Conservation (phyloP, 2,888 invertebrate genomes). For the Mactromeris polynyma region DNA sequence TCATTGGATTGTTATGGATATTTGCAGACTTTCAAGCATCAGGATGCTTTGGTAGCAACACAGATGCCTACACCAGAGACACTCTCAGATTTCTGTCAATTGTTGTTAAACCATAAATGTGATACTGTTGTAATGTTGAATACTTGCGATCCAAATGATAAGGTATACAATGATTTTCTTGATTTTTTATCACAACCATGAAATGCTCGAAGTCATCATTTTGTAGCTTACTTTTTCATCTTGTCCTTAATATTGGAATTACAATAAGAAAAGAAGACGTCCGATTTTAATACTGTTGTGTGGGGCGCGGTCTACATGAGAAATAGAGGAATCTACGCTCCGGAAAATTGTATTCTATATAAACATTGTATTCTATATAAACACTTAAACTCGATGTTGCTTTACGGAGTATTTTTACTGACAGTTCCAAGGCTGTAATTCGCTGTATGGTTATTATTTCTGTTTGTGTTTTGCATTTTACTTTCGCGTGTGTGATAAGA, state of each 20-base stretch:
- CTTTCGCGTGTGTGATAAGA: too few relatives aligned
- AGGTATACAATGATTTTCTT: background rate
- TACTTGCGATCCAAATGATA: conserved; percentile 20
- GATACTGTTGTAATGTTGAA: conserved; percentile 31
- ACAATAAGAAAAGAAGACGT: too few relatives aligned
- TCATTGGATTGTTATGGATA: background rate
- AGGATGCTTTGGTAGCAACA: conserved; percentile 18
- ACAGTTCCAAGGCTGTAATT: too few relatives aligned
- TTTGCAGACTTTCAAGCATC: background rate
- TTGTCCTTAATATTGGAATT: too few relatives aligned
- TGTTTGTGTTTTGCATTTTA: too few relatives aligned
- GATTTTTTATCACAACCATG: background rate
- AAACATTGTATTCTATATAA: background rate
- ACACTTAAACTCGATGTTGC: background rate
- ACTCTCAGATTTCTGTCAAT: conserved; percentile 27
- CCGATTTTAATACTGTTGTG: too few relatives aligned
- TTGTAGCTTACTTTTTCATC: too few relatives aligned
- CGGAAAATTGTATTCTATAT: too few relatives aligned
- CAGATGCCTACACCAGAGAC: conserved; percentile 40
- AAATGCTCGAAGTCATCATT: too few relatives aligned
- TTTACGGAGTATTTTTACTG: background rate
- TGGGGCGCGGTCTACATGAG: too few relatives aligned
- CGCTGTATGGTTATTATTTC: too few relatives aligned
- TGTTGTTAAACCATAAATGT: conserved; percentile 15
- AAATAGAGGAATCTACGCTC: too few relatives aligned